phyloP scores from a whole-genome alignment of 2,113 vertebrate species.

The Bubo bubo region DNA sequence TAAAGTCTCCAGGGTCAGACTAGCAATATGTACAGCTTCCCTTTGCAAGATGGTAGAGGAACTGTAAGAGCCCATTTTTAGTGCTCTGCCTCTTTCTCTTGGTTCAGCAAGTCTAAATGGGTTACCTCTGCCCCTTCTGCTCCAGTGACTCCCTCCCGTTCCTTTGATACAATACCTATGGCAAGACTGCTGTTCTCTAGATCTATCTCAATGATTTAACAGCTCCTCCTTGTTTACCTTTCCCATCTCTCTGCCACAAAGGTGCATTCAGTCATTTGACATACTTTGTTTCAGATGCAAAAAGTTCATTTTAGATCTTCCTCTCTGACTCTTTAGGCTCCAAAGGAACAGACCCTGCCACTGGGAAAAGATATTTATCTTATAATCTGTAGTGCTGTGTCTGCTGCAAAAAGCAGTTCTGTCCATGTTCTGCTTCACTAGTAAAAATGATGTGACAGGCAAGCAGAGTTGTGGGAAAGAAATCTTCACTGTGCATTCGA shows the following conservation, averaged over 20 bases:
- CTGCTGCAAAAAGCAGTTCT: background rate
- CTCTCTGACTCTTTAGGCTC: background rate
- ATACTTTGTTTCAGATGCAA: background rate
- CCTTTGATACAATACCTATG: background rate
- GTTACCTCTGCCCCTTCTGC: background rate
- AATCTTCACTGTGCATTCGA: background rate
- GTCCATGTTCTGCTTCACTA: constrained; percentile 32
- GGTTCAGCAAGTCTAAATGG: background rate
- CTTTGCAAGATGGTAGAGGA: background rate
- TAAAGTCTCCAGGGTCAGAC: background rate
- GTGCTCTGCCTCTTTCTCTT: background rate
- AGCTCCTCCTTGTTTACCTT: background rate
- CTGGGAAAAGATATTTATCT: constrained; percentile 2
- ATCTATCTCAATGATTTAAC: background rate
- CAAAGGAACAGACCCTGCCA: background rate
- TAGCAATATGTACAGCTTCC: background rate
- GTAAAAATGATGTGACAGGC: constrained; percentile 32
- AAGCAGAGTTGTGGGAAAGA: constrained; percentile 6
- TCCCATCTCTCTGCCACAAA: background rate
- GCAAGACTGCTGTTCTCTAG: background rate
- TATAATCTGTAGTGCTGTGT: background rate
- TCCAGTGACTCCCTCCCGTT: background rate
- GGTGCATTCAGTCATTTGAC: background rate
- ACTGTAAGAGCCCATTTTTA: background rate
- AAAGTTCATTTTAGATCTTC: background rate